Base-by-base conservation (phyloP, 1,140 invertebrate species). In the Neelides sp. region DNA sequence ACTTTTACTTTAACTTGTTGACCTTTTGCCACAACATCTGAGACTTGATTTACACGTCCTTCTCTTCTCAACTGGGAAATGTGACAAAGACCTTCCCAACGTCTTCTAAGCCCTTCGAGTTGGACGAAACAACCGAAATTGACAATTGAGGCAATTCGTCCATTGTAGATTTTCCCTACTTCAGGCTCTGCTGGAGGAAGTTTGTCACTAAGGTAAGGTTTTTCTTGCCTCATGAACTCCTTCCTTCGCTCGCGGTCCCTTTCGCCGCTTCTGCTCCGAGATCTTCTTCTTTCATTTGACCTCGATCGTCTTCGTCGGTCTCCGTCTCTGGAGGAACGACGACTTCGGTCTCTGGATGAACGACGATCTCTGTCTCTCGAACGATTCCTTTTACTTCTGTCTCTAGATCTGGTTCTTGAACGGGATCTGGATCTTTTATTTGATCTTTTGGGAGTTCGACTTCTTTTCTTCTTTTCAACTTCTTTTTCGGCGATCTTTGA, bases 111-210 rank as follows among this genome's bases (percentile, higher is more conserved):
- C 0, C 92, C 90, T 65, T 96, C 90, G 4, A 98, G 68, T 68
- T 93, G 88, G 1, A 98, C 89, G 72, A 99, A 98, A 69, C 93
- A 97, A 2, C 95, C 96, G 73, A 98, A 98, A 28, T 85, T 79
- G 24, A 96, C 89, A 54, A 98, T 86, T 63, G 92, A 97, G 4
- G 87, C 87, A 0, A 99, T 88, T 71, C 90, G 85, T 0, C 92
- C 95, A 57, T 78, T 75, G 66, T 97, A 98, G 62, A 98, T 93
- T 75, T 69, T 66, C 35, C 72, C 72, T 22, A 73, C 66, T 54
- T 70, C 64, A 37, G 73, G 73, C 58, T 76, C 72, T 39, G 68
- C 58, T 20, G 72, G 63, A 15, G 62, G 70, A 40, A 77, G 71
- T 23, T 74, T 68, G 24, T 60, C 58, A 52, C 57, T 66, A 64